Conservation (phyloP, 2,888 invertebrate genomes). For the Nymphalis c-album region DNA sequence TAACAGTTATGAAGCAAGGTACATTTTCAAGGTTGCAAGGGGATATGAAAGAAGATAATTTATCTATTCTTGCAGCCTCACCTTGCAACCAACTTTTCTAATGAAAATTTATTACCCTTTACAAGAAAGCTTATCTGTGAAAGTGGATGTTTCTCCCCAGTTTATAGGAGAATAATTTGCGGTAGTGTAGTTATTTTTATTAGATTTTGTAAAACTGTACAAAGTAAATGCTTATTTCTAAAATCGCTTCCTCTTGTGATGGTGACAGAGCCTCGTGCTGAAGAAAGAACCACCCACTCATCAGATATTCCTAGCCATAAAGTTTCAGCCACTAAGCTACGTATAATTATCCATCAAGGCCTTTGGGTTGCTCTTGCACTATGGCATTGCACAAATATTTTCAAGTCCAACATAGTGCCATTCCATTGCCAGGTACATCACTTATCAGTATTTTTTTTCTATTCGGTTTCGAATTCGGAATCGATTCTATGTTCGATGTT, state of each 20-base stretch:
- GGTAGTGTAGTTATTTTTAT: neutral
- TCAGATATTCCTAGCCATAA: neutral
- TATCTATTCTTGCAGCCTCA: conserved; percentile 4
- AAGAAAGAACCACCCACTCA: neutral
- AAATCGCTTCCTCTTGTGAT: conserved; percentile 1
- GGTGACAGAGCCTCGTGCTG: neutral
- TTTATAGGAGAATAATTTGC: neutral
- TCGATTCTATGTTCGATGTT: no score
- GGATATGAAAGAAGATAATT: neutral
- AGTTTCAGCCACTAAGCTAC: no score
- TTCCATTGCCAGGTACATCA: neutral
- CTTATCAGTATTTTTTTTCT: no score
- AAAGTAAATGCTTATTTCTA: neutral
- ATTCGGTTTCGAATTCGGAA: no score
- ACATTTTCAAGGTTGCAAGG: conserved; percentile 2
- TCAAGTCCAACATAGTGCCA: neutral
- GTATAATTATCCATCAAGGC: neutral
- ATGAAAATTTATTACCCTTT: conserved; percentile 1
- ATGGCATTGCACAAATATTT: neutral
- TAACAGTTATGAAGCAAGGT: neutral
- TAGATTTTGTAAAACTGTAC: neutral
- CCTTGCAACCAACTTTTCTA: conserved; percentile 8
- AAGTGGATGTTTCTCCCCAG: neutral
- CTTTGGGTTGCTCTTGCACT: neutral
- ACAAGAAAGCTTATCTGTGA: neutral